Conservation (phyloP, 2,888 invertebrate species). For the Eristalis intricaria region DNA sequence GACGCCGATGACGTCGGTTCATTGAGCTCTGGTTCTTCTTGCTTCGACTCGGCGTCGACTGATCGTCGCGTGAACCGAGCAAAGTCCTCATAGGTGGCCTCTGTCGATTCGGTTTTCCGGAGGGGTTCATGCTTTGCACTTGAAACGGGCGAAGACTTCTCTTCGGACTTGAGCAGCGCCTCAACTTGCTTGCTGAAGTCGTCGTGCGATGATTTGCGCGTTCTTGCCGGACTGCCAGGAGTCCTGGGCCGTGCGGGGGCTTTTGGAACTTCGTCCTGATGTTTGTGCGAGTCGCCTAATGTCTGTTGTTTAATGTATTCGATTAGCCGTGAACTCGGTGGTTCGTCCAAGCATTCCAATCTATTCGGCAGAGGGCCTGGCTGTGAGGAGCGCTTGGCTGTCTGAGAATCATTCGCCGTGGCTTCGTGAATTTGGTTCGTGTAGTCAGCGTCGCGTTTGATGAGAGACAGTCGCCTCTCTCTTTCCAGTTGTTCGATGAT, state of each 20-base stretch:
- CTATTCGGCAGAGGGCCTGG: constrained; percentile 21
- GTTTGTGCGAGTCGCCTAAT: constrained; percentile 33
- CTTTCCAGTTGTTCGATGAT: constrained; percentile 78
- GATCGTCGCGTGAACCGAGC: constrained; percentile 62
- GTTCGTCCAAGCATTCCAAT: constrained; percentile 35
- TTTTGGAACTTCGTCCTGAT: constrained; percentile 20
- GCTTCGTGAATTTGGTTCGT: constrained; percentile 47
- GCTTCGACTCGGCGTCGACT: constrained; percentile 22
- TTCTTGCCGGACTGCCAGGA: background rate
- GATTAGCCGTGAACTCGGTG: constrained; percentile 54
- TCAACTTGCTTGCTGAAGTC: constrained; percentile 45
- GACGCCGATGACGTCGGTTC: constrained; percentile 30
- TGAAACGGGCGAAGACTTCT: background rate
- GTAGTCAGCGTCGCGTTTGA: constrained; percentile 78
- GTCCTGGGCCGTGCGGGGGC: constrained; percentile 27
- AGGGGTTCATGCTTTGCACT: constrained; percentile 2
- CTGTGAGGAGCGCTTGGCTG: background rate
- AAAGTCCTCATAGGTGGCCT: constrained; percentile 65
- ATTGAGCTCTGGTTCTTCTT: constrained; percentile 19
- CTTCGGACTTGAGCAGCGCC: constrained; percentile 16
- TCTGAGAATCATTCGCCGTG: background rate
- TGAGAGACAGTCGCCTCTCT: constrained; percentile 77
- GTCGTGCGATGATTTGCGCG: constrained; percentile 2
- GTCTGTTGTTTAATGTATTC: constrained; percentile 64
- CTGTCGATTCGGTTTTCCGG: constrained; percentile 40